Evolutionary conservation across 2,113 vertebrate genomes (phyloP), one percentile per base, ranked within the genome.

Genomic region (Turdus rufiventris): DNA sequence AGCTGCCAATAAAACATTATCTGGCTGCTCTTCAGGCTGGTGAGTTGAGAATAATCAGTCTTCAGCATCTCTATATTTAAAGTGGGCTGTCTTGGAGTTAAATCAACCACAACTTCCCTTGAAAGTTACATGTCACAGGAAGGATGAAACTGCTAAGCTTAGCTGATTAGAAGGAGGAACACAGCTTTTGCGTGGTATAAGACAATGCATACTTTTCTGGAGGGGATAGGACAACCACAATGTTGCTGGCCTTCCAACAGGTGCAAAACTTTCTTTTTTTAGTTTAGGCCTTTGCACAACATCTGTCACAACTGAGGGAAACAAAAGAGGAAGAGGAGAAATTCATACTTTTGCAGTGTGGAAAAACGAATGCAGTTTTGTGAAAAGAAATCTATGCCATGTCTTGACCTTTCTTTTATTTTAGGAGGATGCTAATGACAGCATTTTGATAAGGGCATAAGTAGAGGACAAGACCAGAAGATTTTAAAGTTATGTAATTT

Each of bases 31-130:
- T 79, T 60, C 70, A 82, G 88, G 74, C 50, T 71, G 17, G 10
- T 80, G 43, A 62, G 23, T 83, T 86, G 67, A 86, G 43, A 96
- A 84, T 83, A 90, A 77, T 74, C 16, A 38, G 56, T 88, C 87
- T 94, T 94, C 94, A 96, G 93, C 91, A 83, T 94, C 93, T 88
- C 68, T 96, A 86, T 88, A 90, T 96, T 95, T 96, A 93, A 97
- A 97, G 68, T 57, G 84, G 53, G 63, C 71, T 95, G 82, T 65
- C 48, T 81, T 10, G 0, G 62, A 78, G 86, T 86, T 86, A 71
- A 74, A 63, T 17, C 85, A 80, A 94, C 92, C 94, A 90, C 94
- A 97, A 96, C 93, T 97, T 97, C 95, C 96, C 90, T 96, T 62
- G 9, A 88, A 96, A 96, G 72, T 86, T 80, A 93, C 25, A 20